Evolutionary conservation across 2,797 vertebrate genomes (phyloP), one percentile per base, ranked within the genome.

Genomic region (Rhabdomys pumilio): DNA sequence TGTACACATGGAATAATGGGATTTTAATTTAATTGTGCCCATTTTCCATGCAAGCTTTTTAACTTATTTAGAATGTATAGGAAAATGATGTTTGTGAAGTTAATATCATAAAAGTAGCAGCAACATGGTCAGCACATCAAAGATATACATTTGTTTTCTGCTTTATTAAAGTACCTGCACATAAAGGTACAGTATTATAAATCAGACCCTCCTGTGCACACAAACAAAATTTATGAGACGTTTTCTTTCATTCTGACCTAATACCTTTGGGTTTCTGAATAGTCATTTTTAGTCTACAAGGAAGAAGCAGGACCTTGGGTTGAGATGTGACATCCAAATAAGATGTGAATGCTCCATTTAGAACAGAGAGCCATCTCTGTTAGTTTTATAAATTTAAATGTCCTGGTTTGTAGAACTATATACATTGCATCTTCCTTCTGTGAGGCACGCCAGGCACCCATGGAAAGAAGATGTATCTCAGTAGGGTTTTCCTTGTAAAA

Each of bases 401-500:
- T 88, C 96, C n/a, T 83, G 81, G 73, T 80, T 96, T 95, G 50
- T 76, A 97, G 83, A 91, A 84, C 91, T 90, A 73, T 96, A 93
- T 76, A 96, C 98, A 98, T 97, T 6, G 65, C 34, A 57, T 82
- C 13, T 94, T 34, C 93, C 95, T 97, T 97, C 96, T 97, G 95
- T 88, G 95, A 93, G 76, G 76, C 90, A 44, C 97, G 97, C 95
- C 47, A 92, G 83, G 95, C 53, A 97, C 44, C n/a, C 96, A 93
- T 89, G 97, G 97, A 97, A 98, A 97, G 95, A 98, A 98, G 77
- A 97, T 93, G 50, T 38, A 97, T 92, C 90, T 94, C 93, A 80
- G 69, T 97, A 91, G 97, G 91, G 59, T 97, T 97, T 98, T 96
- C 89, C 91, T 97, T 98, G 93, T 96, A 98, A 98, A 98, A 97